phyloP scores from a whole-genome alignment of 2,888 invertebrate species.

The Melipona beecheii region DNA sequence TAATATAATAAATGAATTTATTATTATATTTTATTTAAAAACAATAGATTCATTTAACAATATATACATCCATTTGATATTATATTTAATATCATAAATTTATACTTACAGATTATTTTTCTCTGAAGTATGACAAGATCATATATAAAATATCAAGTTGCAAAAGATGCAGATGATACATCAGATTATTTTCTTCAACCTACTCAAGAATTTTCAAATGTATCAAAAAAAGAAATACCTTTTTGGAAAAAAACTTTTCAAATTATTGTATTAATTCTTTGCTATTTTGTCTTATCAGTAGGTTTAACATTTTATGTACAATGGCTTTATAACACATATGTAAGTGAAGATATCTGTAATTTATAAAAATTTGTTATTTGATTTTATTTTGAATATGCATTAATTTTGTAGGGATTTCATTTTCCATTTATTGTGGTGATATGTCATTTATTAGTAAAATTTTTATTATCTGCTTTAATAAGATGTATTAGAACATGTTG shows the following conservation, averaged over 20 bases:
- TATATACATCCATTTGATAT: background rate
- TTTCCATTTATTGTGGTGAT: slow-evolving; percentile 96
- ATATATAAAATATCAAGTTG: slow-evolving; percentile 82
- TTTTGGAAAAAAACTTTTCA: slow-evolving; percentile 78
- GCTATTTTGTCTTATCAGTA: slow-evolving; percentile 96
- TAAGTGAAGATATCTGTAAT: slow-evolving; percentile 65
- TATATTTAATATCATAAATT: slow-evolving; percentile 12
- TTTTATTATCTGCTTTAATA: slow-evolving; percentile 90
- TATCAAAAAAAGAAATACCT: slow-evolving; percentile 72
- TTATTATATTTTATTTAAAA: background rate
- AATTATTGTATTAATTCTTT: slow-evolving; percentile 87
- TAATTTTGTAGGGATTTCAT: slow-evolving; percentile 89
- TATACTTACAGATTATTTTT: slow-evolving; percentile 43
- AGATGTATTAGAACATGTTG: slow-evolving; percentile 86
- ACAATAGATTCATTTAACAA: background rate
- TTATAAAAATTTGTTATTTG: background rate
- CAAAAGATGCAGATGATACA: slow-evolving; percentile 78
- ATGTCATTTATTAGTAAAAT: slow-evolving; percentile 96
- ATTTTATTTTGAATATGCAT: slow-evolving; percentile 4
- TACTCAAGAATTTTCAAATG: slow-evolving; percentile 75
- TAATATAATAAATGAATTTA: background rate
- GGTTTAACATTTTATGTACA: slow-evolving; percentile 98
- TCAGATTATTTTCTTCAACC: slow-evolving; percentile 78
- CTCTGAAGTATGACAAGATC: slow-evolving; percentile 79
- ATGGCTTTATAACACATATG: slow-evolving; percentile 92